These are phyloP conservation scores for Tor tambroides DNA, from an alignment of 2,113 vertebrate genomes.

Conservation along the genomic window DNA sequence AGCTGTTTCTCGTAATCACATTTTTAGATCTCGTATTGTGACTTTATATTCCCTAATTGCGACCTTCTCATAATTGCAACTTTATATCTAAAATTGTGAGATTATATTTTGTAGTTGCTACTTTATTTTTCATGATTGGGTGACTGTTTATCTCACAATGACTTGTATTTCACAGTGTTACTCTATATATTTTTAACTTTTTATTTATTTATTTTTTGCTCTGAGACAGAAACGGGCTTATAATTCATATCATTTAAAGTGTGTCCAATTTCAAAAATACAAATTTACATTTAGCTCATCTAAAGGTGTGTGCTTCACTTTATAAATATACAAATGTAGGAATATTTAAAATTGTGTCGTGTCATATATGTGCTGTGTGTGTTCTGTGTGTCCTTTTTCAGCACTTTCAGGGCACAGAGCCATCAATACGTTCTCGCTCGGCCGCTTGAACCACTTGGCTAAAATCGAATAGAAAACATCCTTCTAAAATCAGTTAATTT, in stretches of 20 bases:
- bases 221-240: no score
- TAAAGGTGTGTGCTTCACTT: background rate
- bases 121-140: no score
- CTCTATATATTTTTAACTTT: no score
- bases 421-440: background rate
- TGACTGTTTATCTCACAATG: no score
- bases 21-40: background rate
- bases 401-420: background rate
- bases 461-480: conserved; percentile 2
- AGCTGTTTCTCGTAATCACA: background rate
- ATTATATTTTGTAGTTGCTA: no score
- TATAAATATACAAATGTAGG: background rate
- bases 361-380: background rate
- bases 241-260: no score
- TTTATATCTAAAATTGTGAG: no score
- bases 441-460: background rate
- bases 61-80: background rate
- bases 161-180: no score
- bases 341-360: background rate
- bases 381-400: background rate
- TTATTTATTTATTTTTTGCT: no score
- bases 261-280: background rate
- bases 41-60: background rate
- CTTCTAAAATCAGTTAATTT: background rate
- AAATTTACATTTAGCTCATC: background rate